Evolutionary conservation across 2,113 vertebrate genomes (phyloP).

Genomic region (Callipepla californica): DNA sequence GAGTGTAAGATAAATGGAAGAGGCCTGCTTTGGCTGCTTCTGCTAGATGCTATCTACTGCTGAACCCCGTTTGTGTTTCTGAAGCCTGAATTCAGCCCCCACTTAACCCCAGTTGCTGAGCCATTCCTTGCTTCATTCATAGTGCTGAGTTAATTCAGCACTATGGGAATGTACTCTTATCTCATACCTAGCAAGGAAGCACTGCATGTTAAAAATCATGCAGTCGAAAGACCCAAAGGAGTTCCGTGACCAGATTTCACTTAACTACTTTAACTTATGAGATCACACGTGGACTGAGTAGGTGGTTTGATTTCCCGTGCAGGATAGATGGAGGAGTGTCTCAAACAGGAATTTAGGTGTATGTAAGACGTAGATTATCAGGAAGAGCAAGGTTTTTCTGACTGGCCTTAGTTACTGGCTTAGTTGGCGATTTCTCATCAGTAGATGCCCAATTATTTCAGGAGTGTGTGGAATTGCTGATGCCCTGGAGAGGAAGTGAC

Average conservation of each 20-base stretch:
- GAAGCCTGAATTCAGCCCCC: not conserved
- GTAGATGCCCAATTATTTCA: not conserved
- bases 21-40: not conserved
- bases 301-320: not conserved
- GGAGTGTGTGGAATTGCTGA: not conserved
- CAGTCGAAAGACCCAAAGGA: not conserved
- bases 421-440: not conserved
- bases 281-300: not conserved
- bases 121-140: not conserved
- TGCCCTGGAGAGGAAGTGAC: not conserved
- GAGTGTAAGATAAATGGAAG: fast-evolving
- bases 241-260: fast-evolving
- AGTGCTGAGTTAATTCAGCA: fast-evolving
- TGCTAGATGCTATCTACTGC: not conserved
- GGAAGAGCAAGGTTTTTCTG: not conserved
- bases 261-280: not conserved
- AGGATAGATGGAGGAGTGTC: not conserved
- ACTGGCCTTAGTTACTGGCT: not conserved
- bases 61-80: not conserved
- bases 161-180: not conserved
- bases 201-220: not conserved
- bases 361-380: not conserved
- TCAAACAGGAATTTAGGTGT: not conserved
- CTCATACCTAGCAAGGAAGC: not conserved
- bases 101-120: not conserved